Conservation (phyloP, 2,888 invertebrate species). For the Shargacucullia verbasci region DNA sequence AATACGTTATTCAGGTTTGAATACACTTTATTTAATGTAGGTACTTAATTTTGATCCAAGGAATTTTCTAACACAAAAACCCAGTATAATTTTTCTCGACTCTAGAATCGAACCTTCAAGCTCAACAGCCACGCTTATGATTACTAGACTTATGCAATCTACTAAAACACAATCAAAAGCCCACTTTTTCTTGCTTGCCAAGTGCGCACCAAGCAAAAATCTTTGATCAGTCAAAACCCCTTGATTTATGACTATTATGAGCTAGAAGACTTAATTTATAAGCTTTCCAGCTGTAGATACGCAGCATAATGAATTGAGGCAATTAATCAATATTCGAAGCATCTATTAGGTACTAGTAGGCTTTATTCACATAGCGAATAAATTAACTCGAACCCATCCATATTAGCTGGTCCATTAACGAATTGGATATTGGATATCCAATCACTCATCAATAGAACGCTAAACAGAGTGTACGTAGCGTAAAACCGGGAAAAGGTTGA, state of each 20-base stretch:
- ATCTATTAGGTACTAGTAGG: slow-evolving; percentile 43
- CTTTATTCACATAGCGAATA: slow-evolving; percentile 47
- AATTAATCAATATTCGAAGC: slow-evolving; percentile 59
- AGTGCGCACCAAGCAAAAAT: slow-evolving; percentile 15
- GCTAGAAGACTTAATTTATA: slow-evolving; percentile 50
- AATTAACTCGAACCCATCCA: slow-evolving; percentile 39
- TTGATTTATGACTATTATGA: slow-evolving; percentile 48
- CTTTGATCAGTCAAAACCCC: slow-evolving; percentile 30
- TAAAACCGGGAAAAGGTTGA: slow-evolving; percentile 37
- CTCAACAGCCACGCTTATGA: too few relatives aligned
- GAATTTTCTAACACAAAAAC: too few relatives aligned
- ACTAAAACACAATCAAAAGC: too few relatives aligned
- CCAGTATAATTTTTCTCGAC: too few relatives aligned
- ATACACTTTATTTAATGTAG: too few relatives aligned
- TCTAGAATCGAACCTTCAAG: too few relatives aligned
- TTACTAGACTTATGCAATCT: too few relatives aligned
- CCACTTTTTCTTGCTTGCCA: background rate
- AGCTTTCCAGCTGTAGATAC: slow-evolving; percentile 41
- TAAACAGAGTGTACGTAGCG: slow-evolving; percentile 25
- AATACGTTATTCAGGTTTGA: too few relatives aligned
- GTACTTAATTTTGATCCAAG: too few relatives aligned
- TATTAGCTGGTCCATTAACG: slow-evolving; percentile 48
- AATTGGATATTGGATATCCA: slow-evolving; percentile 53
- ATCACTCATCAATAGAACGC: slow-evolving; percentile 48
- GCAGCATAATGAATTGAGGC: slow-evolving; percentile 47